Evolutionary conservation across 2,797 vertebrate species (phyloP).

Genomic region (Smutsia temminckii): DNA sequence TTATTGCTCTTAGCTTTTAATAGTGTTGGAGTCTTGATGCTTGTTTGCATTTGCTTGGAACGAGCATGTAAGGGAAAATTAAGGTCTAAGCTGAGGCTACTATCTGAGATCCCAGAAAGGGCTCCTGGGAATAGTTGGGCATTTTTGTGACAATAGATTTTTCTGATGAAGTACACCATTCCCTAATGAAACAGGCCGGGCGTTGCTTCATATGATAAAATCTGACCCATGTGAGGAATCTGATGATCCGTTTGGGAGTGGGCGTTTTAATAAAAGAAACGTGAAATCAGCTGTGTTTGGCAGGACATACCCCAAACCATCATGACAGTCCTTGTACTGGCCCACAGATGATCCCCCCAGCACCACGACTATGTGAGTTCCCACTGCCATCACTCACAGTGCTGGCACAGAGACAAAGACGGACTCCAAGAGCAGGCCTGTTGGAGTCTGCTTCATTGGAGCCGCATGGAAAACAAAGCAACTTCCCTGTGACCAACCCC

Average conservation of each 20-base stretch:
- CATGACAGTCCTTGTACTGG: not conserved
- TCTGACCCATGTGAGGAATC: not conserved
- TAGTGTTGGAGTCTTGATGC: not conserved
- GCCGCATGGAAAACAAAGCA: not conserved
- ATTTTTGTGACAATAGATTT: constrained; percentile 58
- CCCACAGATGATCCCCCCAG: constrained; percentile 34
- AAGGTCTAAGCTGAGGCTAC: constrained; percentile 54
- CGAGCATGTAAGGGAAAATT: constrained; percentile 69
- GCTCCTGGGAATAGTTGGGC: constrained; percentile 52
- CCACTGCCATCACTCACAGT: constrained; percentile 10
- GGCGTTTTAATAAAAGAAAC: constrained; percentile 70
- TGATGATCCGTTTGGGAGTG: constrained; percentile 47
- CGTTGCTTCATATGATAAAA: constrained; percentile 33
- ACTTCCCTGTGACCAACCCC: not conserved
- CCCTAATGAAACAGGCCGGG: constrained; percentile 57
- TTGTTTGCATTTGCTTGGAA: constrained; percentile 57
- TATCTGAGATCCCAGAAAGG: constrained; percentile 59
- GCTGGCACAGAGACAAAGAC: not conserved
- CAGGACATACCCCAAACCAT: constrained; percentile 10
- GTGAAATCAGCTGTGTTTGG: constrained; percentile 17
- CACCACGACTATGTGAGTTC: not conserved
- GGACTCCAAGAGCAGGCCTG: not conserved
- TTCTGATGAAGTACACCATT: constrained; percentile 61
- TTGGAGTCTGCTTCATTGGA: constrained; percentile 8
- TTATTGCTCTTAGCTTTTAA: constrained; percentile 42